phyloP scores from a whole-genome alignment of 1,140 invertebrate species.

The Mercenaria mercenaria region DNA sequence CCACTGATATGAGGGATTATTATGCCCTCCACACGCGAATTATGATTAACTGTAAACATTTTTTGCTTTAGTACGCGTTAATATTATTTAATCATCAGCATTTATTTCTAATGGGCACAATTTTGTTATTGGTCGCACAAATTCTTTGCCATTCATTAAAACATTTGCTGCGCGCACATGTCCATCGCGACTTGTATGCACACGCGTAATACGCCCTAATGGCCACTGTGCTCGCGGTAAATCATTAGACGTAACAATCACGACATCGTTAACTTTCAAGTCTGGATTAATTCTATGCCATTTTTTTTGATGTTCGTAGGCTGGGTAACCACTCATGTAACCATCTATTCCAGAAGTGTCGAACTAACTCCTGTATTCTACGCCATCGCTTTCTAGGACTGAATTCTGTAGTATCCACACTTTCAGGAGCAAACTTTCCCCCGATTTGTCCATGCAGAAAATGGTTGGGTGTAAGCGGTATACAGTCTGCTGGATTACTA shows the following conservation, averaged over 20 bases:
- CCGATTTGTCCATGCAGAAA: conserved; percentile 69
- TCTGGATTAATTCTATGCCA: neutral
- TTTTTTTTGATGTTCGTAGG: conserved; percentile 4
- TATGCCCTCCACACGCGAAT: neutral
- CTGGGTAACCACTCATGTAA: conserved; percentile 44
- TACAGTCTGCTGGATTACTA: conserved; percentile 73
- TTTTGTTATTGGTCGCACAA: neutral
- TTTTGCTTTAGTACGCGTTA: neutral
- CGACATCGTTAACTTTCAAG: conserved; percentile 15
- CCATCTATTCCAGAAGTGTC: conserved; percentile 65
- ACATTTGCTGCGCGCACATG: conserved; percentile 37
- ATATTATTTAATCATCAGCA: too few species aligned
- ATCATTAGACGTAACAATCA: conserved; percentile 15
- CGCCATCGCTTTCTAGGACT: conserved; percentile 2
- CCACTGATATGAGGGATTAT: too few species aligned
- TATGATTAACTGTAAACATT: too few species aligned
- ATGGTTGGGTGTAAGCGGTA: conserved; percentile 74
- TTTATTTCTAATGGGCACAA: neutral
- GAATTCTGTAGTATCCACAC: neutral
- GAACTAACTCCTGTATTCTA: conserved; percentile 45
- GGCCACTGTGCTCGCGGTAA: conserved; percentile 33
- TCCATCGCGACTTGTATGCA: conserved; percentile 42
- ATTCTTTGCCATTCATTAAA: neutral
- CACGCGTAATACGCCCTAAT: conserved; percentile 22
- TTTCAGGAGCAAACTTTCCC: conserved; percentile 40